Evolutionary conservation across 2,113 vertebrate species (phyloP).

Genomic region (Entomyzon cyanotis): DNA sequence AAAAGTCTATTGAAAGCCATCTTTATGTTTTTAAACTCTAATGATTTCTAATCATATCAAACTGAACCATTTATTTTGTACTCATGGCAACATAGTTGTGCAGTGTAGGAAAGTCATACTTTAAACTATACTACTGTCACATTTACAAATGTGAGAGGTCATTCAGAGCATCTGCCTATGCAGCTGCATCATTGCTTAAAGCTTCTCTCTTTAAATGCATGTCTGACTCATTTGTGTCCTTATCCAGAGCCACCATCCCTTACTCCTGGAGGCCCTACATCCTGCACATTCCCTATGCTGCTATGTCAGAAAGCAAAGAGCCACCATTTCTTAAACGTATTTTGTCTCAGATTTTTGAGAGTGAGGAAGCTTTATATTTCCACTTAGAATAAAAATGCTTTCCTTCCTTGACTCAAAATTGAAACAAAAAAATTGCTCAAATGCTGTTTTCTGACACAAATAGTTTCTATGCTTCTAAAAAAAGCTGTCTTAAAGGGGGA

Average conservation of each 20-base stretch:
- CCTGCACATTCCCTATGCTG: not conserved
- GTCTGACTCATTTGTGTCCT: not conserved
- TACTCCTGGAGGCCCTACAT: not conserved
- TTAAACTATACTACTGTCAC: not conserved
- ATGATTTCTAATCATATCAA: not conserved
- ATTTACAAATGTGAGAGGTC: not conserved
- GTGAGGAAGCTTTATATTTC: not conserved
- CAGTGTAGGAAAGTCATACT: not conserved
- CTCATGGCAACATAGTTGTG: not conserved
- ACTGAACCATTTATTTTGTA: not conserved
- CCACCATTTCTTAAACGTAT: not conserved
- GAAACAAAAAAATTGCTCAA: not conserved
- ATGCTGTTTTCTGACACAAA: not conserved
- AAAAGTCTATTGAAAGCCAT: not conserved
- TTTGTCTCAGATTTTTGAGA: not conserved
- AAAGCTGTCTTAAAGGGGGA: not conserved
- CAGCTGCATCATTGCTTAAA: not conserved
- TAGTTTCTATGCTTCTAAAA: not conserved
- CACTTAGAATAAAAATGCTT: not conserved
- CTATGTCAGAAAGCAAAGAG: not conserved
- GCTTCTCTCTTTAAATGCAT: not conserved
- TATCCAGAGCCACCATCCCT: not conserved
- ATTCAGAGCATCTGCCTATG: not conserved
- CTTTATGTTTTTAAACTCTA: not conserved
- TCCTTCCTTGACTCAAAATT: not conserved